Evolutionary conservation across 2,113 vertebrate genomes (phyloP).

Genomic region (Madoqua kirkii): DNA sequence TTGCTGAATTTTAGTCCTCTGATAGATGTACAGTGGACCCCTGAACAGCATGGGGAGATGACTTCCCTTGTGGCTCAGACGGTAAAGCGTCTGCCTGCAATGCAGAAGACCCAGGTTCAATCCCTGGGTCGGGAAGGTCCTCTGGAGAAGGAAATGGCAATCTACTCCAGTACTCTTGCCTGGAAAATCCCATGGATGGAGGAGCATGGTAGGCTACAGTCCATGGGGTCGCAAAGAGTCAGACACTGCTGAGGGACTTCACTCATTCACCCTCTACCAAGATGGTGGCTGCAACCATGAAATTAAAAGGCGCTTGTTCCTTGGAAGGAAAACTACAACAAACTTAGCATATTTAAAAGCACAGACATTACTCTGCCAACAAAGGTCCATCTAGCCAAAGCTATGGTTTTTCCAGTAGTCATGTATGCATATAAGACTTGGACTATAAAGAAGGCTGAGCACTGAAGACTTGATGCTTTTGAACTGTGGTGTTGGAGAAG

Average conservation of each 20-base stretch:
- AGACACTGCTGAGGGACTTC: rapidly evolving
- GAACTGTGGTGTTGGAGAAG: not conserved
- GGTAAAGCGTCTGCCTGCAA: too few species aligned
- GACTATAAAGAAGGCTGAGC: not conserved
- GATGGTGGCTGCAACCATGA: not conserved
- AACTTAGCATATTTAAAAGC: not conserved
- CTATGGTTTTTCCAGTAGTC: not conserved
- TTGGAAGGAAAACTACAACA: not conserved
- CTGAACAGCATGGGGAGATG: not conserved
- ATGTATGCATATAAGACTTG: rapidly evolving
- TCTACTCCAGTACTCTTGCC: too few species aligned
- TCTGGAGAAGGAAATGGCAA: too few species aligned
- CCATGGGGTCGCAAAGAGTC: too few species aligned
- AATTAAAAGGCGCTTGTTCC: not conserved
- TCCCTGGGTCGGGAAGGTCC: too few species aligned
- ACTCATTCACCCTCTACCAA: not conserved
- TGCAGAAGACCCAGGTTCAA: too few species aligned
- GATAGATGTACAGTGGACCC: rapidly evolving
- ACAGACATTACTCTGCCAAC: not conserved
- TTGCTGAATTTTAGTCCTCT: too few species aligned
- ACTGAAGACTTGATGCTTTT: not conserved
- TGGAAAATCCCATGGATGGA: too few species aligned
- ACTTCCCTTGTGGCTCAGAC: too few species aligned
- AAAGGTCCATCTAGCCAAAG: not conserved
- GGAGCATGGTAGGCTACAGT: too few species aligned